phyloP scores from a whole-genome alignment of 1,140 invertebrate genomes.

The Atopsyche davidsoni region DNA sequence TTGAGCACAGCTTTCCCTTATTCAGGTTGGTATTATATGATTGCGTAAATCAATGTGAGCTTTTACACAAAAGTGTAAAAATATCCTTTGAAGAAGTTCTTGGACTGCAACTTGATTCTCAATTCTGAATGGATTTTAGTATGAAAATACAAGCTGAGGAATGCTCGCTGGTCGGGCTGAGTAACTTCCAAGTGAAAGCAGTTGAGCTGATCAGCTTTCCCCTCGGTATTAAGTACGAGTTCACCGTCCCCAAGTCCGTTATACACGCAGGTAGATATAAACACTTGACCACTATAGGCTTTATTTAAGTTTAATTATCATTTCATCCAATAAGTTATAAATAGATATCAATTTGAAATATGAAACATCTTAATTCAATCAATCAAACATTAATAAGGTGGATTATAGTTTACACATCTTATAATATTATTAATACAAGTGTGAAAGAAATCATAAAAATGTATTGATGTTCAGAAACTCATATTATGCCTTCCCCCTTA shows the following conservation, averaged over 20 bases:
- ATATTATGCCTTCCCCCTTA: no score
- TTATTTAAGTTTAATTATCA: background rate
- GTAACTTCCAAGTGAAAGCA: conserved; percentile 16
- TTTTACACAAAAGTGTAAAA: background rate
- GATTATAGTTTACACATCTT: no score
- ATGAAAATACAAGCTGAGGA: conserved; percentile 9
- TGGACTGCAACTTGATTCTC: background rate
- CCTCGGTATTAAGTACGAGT: conserved; percentile 16
- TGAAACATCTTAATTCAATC: no score
- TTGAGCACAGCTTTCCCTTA: background rate
- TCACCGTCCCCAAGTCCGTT: conserved; percentile 19
- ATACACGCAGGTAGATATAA: conserved; percentile 23
- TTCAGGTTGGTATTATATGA: background rate
- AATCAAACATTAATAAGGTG: no score
- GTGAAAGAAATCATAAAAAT: no score
- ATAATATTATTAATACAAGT: no score
- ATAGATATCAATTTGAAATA: no score
- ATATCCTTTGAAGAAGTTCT: background rate
- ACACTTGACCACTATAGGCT: background rate
- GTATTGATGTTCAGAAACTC: no score
- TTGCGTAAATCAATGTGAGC: no score
- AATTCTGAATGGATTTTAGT: conserved; percentile 14
- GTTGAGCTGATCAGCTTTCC: conserved; percentile 14
- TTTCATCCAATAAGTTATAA: background rate
- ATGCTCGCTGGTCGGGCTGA: conserved; percentile 15